phyloP scores from a whole-genome alignment of 2,797 vertebrate genomes.

The Liparis tanakae region DNA sequence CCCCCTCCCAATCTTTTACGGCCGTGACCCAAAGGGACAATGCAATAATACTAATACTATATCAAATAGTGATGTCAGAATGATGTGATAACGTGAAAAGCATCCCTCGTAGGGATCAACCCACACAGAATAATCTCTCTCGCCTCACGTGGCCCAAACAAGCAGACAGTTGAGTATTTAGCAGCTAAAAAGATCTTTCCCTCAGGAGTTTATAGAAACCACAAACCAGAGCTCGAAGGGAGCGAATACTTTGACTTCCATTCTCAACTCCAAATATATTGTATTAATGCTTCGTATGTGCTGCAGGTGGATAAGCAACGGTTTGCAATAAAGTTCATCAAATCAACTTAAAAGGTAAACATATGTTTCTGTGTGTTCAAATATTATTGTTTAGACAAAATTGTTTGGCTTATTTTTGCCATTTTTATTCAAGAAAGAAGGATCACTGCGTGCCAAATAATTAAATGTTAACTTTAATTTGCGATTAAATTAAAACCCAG shows the following conservation, averaged over 20 bases:
- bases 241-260: neutral
- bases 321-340: neutral
- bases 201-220: neutral
- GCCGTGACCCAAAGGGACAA: no score
- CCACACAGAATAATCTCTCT: neutral
- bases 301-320: neutral
- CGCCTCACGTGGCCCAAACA: neutral
- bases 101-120: neutral
- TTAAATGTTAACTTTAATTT: neutral
- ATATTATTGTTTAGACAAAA: no score
- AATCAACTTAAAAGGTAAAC: neutral
- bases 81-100: neutral
- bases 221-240: neutral
- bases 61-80: neutral
- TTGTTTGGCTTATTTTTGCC: neutral
- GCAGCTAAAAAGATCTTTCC: neutral
- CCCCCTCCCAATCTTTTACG: no score
- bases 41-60: neutral
- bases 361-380: no score
- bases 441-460: neutral
- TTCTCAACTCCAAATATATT: neutral
- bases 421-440: neutral
- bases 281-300: neutral
- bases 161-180: neutral
- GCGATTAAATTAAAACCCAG: neutral